Percentiles rank a stretch among this genome's conserved stretches.
These are phyloP conservation scores for Leptinotarsa rubiginosa DNA, from an alignment of 2,888 invertebrate genomes.

Conservation along the genomic window DNA sequence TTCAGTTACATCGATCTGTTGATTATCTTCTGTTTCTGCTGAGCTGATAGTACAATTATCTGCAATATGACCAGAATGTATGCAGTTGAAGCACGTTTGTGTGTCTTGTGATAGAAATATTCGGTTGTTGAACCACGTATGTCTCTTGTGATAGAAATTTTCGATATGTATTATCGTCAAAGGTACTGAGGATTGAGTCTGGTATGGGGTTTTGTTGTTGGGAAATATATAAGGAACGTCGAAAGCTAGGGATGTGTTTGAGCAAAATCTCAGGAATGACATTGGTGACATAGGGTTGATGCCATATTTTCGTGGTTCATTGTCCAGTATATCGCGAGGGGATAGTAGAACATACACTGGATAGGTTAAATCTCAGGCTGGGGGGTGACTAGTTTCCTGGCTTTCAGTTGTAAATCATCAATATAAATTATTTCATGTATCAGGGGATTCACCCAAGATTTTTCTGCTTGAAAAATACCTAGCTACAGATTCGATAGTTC, in stretches of 20 bases:
- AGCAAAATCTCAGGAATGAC: conserved; percentile 15
- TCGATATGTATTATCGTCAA: background rate
- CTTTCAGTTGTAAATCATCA: conserved; percentile 7
- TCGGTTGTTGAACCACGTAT: no score
- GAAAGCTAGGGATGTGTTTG: conserved; percentile 38
- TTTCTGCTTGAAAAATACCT: conserved; percentile 3
- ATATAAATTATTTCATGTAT: background rate
- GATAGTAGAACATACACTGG: conserved; percentile 24
- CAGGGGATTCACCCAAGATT: conserved; percentile 10
- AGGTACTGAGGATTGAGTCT: background rate
- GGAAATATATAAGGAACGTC: conserved; percentile 48
- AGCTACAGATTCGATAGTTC: conserved; percentile 14
- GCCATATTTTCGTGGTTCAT: background rate
- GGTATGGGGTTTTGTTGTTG: no score
- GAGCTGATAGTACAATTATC: background rate
- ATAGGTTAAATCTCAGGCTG: conserved; percentile 11
- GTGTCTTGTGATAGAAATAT: background rate
- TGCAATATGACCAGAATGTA: background rate
- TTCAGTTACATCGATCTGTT: background rate
- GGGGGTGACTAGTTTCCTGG: conserved; percentile 12
- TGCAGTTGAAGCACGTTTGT: background rate
- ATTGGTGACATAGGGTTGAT: background rate
- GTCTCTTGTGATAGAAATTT: no score
- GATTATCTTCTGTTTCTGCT: background rate
- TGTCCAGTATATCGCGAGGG: conserved; percentile 18